These are phyloP conservation scores for Palythoa grandis DNA, from an alignment of 92 coral and sea anemone genomes.

Conservation along the genomic window DNA sequence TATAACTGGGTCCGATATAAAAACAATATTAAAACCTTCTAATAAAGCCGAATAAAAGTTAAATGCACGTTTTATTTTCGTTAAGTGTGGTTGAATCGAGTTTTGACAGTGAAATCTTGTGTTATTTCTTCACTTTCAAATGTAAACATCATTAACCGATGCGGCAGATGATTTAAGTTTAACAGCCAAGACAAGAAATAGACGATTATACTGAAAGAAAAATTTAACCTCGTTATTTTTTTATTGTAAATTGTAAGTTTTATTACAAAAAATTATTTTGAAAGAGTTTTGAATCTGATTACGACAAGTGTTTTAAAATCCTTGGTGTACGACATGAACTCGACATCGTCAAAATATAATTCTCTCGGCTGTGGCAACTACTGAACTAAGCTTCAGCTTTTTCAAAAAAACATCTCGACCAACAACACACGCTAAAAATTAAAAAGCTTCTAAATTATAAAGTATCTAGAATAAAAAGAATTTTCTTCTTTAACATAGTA, in stretches of 20 bases:
- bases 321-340: neutral
- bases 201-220: neutral
- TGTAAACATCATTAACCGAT: slow-evolving; percentile 6
- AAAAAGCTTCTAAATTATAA: neutral
- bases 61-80: slow-evolving; percentile 10
- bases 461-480: neutral
- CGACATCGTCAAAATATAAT: slow-evolving; percentile 4
- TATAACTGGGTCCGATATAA: slow-evolving; percentile 17
- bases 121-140: neutral
- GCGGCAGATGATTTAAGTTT: neutral
- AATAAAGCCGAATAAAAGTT: slow-evolving; percentile 6
- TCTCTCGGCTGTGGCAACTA: neutral
- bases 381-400: too few relatives aligned
- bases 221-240: neutral
- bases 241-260: neutral
- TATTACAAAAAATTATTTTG: neutral
- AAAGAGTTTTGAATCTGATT: neutral
- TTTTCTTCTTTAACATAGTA: neutral
- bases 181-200: neutral
- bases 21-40: slow-evolving; percentile 15
- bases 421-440: neutral
- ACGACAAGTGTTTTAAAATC: neutral
- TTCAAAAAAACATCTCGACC: neutral
- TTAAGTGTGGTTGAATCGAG: neutral
- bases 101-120: neutral